Conservation (phyloP, 1,140 invertebrate genomes). For the Ganaspis sp. region DNA sequence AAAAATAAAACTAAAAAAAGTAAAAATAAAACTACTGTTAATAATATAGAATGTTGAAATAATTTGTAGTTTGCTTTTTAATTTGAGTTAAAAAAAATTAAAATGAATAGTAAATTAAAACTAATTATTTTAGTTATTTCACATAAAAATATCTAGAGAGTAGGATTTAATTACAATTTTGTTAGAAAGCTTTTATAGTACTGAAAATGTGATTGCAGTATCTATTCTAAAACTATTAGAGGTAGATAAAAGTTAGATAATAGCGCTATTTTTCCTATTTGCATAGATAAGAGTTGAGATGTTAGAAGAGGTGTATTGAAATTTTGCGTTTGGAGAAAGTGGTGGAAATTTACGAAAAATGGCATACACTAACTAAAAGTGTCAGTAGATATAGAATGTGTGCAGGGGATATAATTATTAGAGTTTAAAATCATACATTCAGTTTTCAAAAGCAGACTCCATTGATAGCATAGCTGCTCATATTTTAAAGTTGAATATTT, state of each 20-base stretch:
- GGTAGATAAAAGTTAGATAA: background rate
- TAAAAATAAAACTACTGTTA: too few relatives aligned
- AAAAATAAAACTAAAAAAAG: too few relatives aligned
- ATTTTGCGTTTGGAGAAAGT: background rate
- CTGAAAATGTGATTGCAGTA: too few relatives aligned
- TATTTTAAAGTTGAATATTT: background rate
- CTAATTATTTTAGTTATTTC: too few relatives aligned
- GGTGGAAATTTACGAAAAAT: background rate
- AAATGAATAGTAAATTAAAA: too few relatives aligned
- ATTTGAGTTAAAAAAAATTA: too few relatives aligned
- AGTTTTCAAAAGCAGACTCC: background rate
- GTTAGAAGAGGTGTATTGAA: background rate
- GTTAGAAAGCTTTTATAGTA: too few relatives aligned
- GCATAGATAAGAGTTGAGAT: background rate
- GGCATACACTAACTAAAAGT: slow-evolving; percentile 28
- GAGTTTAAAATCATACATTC: background rate
- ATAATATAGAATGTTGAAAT: too few relatives aligned
- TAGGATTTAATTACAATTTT: too few relatives aligned
- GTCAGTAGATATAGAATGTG: background rate
- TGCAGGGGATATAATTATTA: background rate
- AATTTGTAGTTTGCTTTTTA: too few relatives aligned
- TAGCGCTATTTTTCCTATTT: background rate
- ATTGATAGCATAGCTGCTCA: background rate
- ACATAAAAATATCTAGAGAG: too few relatives aligned
- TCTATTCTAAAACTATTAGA: background rate